These are phyloP conservation scores for Aplysina aerophoba DNA, from an alignment of 37 sponge, comb jelly and placozoan species.

Conservation along the genomic window DNA sequence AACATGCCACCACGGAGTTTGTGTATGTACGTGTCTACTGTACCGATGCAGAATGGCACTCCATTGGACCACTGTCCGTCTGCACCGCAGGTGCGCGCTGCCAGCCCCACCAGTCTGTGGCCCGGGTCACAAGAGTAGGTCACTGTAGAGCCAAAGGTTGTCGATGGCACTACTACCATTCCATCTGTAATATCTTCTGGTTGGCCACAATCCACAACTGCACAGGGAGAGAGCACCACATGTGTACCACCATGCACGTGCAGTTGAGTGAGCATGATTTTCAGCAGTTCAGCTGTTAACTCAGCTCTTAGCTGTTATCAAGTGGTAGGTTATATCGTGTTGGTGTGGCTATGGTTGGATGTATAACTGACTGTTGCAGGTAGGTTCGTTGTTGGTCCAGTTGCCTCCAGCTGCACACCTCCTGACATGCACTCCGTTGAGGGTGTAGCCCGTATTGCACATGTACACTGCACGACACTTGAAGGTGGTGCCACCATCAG, in stretches of 20 bases:
- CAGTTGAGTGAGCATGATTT: too few species aligned
- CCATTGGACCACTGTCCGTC: neutral
- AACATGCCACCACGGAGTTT: neutral
- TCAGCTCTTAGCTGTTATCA: too few species aligned
- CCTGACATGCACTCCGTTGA: neutral
- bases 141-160: neutral
- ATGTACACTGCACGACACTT: neutral
- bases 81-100: neutral
- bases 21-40: neutral
- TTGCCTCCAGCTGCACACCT: neutral
- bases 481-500: neutral
- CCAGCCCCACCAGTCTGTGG: neutral
- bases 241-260: too few species aligned
- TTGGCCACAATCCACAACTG: constrained; percentile 28
- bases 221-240: neutral
- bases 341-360: neutral
- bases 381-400: constrained; percentile 4
- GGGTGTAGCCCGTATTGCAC: neutral
- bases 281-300: too few species aligned
- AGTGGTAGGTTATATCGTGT: neutral
- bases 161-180: neutral
- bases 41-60: constrained; percentile 10
- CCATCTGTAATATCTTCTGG: neutral
- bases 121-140: constrained; percentile 15
- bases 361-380: neutral